A percentile compares a stretch with the other conserved stretches of the same genome.
phyloP scores from a whole-genome alignment of 2,113 vertebrate species.

The Nothocercus nigrocapillus region DNA sequence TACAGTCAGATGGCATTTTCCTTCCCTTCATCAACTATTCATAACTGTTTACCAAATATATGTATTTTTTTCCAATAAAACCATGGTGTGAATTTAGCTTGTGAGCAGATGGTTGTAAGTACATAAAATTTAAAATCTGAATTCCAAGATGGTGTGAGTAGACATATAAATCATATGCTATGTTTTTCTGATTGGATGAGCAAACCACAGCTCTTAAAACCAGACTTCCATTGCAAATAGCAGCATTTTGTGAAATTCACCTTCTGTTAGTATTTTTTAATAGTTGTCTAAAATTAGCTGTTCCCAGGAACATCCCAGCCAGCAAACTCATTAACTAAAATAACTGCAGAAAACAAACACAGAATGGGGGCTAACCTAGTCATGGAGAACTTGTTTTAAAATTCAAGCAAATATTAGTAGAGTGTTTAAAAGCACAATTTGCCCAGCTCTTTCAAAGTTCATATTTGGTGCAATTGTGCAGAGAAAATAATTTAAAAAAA shows the following conservation, averaged over 20 bases:
- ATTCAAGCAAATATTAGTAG: slow-evolving; percentile 17
- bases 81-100: slow-evolving; percentile 24
- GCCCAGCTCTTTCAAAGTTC: background rate
- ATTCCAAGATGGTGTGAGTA: slow-evolving; percentile 57
- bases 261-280: slow-evolving; percentile 68
- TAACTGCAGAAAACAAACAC: slow-evolving; percentile 59
- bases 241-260: slow-evolving; percentile 63
- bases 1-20: background rate
- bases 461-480: background rate
- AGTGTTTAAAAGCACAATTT: background rate
- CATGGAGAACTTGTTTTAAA: background rate
- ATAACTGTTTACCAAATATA: slow-evolving; percentile 38
- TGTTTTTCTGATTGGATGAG: slow-evolving; percentile 55
- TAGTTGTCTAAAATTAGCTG: slow-evolving; percentile 66
- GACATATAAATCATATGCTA: slow-evolving; percentile 57
- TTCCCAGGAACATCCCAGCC: slow-evolving; percentile 33
- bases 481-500: background rate
- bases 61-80: slow-evolving; percentile 17
- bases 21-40: background rate
- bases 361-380: background rate
- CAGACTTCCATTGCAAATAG: slow-evolving; percentile 60
- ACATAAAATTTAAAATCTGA: slow-evolving; percentile 65
- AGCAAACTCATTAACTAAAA: slow-evolving; percentile 60
- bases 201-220: slow-evolving; percentile 59
- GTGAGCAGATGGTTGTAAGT: slow-evolving; percentile 56